Evolutionary conservation across 2,888 invertebrate species (phyloP), one percentile per base, ranked within the genome.

Genomic region (Trimorus sp.): DNA sequence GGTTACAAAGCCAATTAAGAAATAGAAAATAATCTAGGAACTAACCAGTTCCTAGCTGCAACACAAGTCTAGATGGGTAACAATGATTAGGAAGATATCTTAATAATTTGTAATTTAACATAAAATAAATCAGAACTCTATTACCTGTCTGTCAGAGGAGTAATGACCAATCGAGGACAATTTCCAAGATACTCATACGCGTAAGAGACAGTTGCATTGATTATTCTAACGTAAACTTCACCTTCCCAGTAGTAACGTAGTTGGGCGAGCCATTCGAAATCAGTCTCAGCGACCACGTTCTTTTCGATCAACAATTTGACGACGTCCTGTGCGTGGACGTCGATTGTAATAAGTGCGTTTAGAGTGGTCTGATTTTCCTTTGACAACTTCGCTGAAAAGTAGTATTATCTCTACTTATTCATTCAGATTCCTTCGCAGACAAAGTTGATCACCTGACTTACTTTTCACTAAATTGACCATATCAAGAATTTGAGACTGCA

Each of bases 181-280:
- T 26, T 26, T 26, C 26, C 26, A 3, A 26, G 4, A 26, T 26
- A 26, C 26, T 26, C 26, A 26, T 26, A 26, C 26, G 26, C 26
- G 26, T 26, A 26, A 26, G 2, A 3, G 26, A 26, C 26, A 26
- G 26, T 26, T 1, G 26, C 26, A 26, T 26, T 26, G 26, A 26
- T 26, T 1, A 26, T 26, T 26, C 26, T 26, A 1, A 26, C 26
- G 26, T 3, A 26, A 26, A 26, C 26, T 3, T 26, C 26, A 4
- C 26, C 26, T 4, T 26, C 26, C 26, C 95, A 96, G 89, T 97
- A 97, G 90, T 97, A 97, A 69, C 95, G 93, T 84, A 97, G 92
- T 89, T 97, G 97, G 1, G 97, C 94, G 85, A 97, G 91, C 97
- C 97, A 97, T 89, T 96, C 95, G 90, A 97, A 97, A 92, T 97